Base-by-base conservation (phyloP, 92 coral and sea anemone genomes). In the Actinostola sp. region DNA sequence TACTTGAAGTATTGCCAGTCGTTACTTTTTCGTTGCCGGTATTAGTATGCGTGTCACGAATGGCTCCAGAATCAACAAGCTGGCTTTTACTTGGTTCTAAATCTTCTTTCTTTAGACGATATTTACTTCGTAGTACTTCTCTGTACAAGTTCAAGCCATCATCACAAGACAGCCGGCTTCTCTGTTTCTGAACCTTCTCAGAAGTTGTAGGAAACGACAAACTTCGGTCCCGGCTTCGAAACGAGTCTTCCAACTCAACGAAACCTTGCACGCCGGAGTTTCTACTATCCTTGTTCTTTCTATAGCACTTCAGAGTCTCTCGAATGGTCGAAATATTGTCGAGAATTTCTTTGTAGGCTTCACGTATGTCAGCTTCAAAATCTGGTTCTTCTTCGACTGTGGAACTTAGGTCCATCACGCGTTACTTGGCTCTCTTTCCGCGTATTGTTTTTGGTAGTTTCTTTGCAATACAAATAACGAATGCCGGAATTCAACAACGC, bases 261-360 rank as follows among this genome's bases (percentile, higher is more conserved):
- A 66, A 27, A 25, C 57, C 36, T 66, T 66, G 56, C 5, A 15
- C n/a, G n/a, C n/a, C n/a, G 10, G 52, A 28, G 30, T 26, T 42
- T 43, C 57, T 66, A 23, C 28, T 50, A 24, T 25, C 50, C 43
- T 32, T 57, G 34, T 33, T 23, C 8, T 6, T 56, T 16, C 71
- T 24, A 26, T 27, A 57, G 2, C 23, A 27, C 10, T 29, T 14
- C 71, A 66, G 17, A 45, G 71, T 66, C 9, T 66, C 57, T 43
- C 71, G 34, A 17, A 66, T 66, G 38, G 39, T 66, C 17, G 55
- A 43, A n/a, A 66, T 66, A 17, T 66, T 66, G 23, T 43, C 56
- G 41, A 66, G 5, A 14, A 66, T 66, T 44, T 66, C 71, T 26
- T 35, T 23, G 31, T 66, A 66, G 19, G 71, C 71, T 46, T 66